Conservation (phyloP, 2,888 invertebrate genomes). For the Quadriops clusia region DNA sequence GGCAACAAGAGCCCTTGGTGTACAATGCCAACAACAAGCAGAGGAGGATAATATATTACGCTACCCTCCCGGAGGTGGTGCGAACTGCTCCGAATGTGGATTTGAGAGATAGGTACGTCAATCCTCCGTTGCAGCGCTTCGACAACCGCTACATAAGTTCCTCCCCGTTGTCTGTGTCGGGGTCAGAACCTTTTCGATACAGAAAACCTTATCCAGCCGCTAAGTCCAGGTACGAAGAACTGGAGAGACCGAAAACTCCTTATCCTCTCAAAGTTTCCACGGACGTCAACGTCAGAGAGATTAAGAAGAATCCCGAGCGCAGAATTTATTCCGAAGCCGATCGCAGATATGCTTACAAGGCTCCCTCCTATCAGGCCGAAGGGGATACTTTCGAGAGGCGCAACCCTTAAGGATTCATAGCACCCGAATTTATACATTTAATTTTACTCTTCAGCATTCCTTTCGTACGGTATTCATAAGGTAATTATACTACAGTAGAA, state of each 20-base stretch:
- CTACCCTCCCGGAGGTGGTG: constrained; percentile 56
- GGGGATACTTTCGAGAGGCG: constrained; percentile 13
- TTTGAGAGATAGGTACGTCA: constrained; percentile 40
- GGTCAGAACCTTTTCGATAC: constrained; percentile 17
- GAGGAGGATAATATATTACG: constrained; percentile 57
- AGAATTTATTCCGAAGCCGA: constrained; percentile 32
- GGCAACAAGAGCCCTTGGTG: too few relatives aligned
- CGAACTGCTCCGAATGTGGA: constrained; percentile 48
- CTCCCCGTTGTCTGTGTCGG: constrained; percentile 15
- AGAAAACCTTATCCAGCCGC: constrained; percentile 18
- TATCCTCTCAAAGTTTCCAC: constrained; percentile 32
- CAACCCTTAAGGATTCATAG: neutral
- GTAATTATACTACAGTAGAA: too few relatives aligned
- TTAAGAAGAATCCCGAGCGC: constrained; percentile 34
- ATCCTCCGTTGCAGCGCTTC: constrained; percentile 19
- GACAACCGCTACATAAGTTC: constrained; percentile 19
- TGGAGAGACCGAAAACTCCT: constrained; percentile 20
- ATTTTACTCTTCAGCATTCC: too few relatives aligned
- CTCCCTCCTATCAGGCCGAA: constrained; percentile 16
- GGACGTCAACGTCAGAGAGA: constrained; percentile 31
- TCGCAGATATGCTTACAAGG: constrained; percentile 25
- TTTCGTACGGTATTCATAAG: too few relatives aligned
- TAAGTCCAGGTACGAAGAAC: constrained; percentile 22
- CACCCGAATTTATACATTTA: constrained; percentile 1
- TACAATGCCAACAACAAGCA: constrained; percentile 43